Base-by-base conservation (phyloP, 2,888 invertebrate genomes). In the Zaprionus obscuricornis region DNA sequence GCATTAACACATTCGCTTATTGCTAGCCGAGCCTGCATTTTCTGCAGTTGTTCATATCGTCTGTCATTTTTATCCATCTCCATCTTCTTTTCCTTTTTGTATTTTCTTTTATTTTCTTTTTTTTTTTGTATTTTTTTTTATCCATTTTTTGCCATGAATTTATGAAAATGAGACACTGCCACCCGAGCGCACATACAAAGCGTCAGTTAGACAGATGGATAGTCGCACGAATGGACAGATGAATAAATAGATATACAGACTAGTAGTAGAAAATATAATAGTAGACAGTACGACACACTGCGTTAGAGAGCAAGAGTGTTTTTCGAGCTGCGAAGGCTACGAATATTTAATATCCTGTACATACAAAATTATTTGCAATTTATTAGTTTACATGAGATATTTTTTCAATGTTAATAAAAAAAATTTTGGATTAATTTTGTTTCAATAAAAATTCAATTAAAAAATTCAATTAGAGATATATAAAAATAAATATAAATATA, bases 1-100 rank as follows among this genome's bases (percentile, higher is more conserved):
- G 79, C 76, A 79, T 83, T 83, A 83, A 78, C 78, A 79, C 84
- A 78, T 72, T 78, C 72, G 60, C 74, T 78, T 66, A 67, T 66
- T 56, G 71, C 74, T 69, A 50, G 76, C 52, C 54, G 68, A 52
- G 71, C 64, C 73, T 79, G 69, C 77, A 72, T 79, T 81, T 72
- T 69, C 50, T 72, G 74, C 76, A 79, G 58, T 84, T 84, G 57
- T 66, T 83, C 81, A 81, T 77, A 60, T 78, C 81, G 71, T 49
- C 68, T 62, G 68, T 68, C 66, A 64, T 60, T 69, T 74, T 69
- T 69, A 62, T 72, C 73, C 57, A 69, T 66, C 65, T 55, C 40
- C 51, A 47, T 22, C 51, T 24, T 20, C 20, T 13, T 20, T 50
- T 43, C 17, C 27, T 46, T 50, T 55, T 66, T 37, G n/a, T n/a